Base-by-base conservation (phyloP, 1,140 invertebrate genomes). In the Rhyzopertha dominica region DNA sequence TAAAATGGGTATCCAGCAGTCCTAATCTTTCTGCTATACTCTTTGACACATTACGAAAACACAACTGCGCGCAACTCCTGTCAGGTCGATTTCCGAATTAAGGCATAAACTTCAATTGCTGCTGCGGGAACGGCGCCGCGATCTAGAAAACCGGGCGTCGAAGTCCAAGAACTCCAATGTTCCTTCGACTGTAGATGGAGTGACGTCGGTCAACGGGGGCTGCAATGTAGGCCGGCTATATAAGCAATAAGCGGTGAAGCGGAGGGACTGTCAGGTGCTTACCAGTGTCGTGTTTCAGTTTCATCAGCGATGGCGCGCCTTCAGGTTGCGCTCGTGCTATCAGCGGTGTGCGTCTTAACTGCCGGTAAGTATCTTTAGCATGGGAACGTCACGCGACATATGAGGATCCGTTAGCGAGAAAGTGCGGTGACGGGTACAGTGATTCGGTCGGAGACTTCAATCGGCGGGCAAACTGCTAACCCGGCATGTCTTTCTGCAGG, bases 191-290 rank as follows among this genome's bases (percentile, higher is more conserved):
- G 28, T 47, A 52, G 56, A 37, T 43, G 53, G 47, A 59, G 53
- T 62, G 62, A 58, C 63, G 62, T 59, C 49, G 57, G 39, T 51
- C 53, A 47, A 58, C 53, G 54, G 59, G 56, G 61, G 59, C 57
- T 50, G 48, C 56, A 51, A 61, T 62, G 62, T 63, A 64, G 61
- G 61, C 54, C 58, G 62, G 52, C 51, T 67, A 65, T 67, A 67
- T 56, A 67, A 67, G 60, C 53, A 51, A 46, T 43, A 55, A 49
- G 50, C 53, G 54, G 38, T 44, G 48, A 25, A 43, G 54, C 43
- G 53, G 54, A 62, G 51, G 53, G 55, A 43, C 62, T 66, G 61
- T 63, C 57, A 57, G 50, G 49, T 56, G 59, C 48, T 42, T 26
- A 43, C 43, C 54, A 49, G 62, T 59, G 46, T 51, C 36, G 56